phyloP scores from a whole-genome alignment of 2,113 vertebrate genomes.

The Perognathus longimembris region DNA sequence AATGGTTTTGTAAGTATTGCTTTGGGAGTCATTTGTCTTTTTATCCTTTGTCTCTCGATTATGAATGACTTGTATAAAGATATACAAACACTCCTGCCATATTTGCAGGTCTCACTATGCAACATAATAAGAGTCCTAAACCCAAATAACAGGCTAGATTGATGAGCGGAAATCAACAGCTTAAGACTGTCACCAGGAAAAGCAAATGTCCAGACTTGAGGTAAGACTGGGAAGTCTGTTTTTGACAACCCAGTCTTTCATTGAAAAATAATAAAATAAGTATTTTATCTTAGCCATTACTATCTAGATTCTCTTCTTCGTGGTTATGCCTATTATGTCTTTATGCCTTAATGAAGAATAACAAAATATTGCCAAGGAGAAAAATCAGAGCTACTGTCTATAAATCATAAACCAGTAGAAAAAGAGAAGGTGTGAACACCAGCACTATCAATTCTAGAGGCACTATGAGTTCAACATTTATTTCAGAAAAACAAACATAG shows the following conservation, averaged over 20 bases:
- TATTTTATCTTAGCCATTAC: background rate
- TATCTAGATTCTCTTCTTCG: background rate
- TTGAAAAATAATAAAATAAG: conserved; percentile 11
- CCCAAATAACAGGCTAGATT: background rate
- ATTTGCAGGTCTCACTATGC: conserved; percentile 5
- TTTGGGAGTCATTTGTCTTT: too few species aligned
- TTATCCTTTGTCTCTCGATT: too few species aligned
- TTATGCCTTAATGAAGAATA: background rate
- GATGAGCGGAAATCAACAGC: background rate
- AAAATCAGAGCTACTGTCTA: background rate
- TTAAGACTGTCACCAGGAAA: background rate
- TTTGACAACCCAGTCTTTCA: background rate
- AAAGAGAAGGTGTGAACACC: background rate
- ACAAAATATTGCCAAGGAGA: background rate
- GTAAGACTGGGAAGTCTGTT: background rate
- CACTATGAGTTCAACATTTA: background rate
- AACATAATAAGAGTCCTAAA: background rate
- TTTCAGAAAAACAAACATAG: conserved; percentile 24
- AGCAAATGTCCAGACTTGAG: background rate
- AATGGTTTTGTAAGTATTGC: too few species aligned
- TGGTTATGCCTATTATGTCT: background rate
- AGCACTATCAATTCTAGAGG: background rate
- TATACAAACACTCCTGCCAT: conserved; percentile 2
- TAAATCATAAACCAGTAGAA: background rate
- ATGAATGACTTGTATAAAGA: conserved; percentile 59